A percentile compares a stretch with the other conserved stretches of the same genome.
phyloP scores from a whole-genome alignment of 2,888 invertebrate genomes.

The Watsonalla binaria region DNA sequence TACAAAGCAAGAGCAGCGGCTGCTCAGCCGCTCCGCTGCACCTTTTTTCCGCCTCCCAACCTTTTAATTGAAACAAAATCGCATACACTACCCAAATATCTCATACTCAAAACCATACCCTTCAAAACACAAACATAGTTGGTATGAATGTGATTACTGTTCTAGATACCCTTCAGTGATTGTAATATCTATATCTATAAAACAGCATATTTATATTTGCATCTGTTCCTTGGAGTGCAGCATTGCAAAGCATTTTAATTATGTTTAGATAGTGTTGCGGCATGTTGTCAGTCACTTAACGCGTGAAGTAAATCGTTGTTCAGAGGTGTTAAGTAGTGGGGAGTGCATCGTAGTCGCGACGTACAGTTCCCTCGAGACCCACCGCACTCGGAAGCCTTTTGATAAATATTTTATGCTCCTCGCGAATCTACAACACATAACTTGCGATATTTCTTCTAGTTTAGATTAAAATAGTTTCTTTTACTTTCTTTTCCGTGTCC shows the following conservation, averaged over 20 bases:
- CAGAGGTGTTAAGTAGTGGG: conserved; percentile 60
- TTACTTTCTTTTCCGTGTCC: conserved; percentile 35
- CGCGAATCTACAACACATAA: conserved; percentile 55
- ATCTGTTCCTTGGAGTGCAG: neutral
- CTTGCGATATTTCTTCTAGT: conserved; percentile 50
- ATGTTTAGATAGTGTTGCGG: conserved; percentile 3
- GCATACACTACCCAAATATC: conserved; percentile 40
- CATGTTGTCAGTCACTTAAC: conserved; percentile 23
- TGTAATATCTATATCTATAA: neutral
- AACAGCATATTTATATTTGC: neutral
- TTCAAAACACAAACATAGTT: neutral
- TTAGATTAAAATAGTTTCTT: conserved; percentile 56
- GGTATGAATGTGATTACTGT: no score
- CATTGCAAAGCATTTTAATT: neutral
- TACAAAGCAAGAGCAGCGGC: conserved; percentile 59
- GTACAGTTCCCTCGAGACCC: conserved; percentile 42
- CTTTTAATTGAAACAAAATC: conserved; percentile 67
- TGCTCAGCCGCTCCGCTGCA: conserved; percentile 55
- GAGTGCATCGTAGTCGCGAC: conserved; percentile 36
- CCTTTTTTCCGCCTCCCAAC: conserved; percentile 58
- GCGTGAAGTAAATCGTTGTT: conserved; percentile 40
- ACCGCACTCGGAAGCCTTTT: conserved; percentile 64
- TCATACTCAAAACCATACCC: conserved; percentile 10
- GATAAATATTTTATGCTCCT: conserved; percentile 75
- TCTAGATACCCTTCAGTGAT: neutral